phyloP scores from a whole-genome alignment of 2,113 vertebrate genomes.

The Gopherus flavomarginatus region DNA sequence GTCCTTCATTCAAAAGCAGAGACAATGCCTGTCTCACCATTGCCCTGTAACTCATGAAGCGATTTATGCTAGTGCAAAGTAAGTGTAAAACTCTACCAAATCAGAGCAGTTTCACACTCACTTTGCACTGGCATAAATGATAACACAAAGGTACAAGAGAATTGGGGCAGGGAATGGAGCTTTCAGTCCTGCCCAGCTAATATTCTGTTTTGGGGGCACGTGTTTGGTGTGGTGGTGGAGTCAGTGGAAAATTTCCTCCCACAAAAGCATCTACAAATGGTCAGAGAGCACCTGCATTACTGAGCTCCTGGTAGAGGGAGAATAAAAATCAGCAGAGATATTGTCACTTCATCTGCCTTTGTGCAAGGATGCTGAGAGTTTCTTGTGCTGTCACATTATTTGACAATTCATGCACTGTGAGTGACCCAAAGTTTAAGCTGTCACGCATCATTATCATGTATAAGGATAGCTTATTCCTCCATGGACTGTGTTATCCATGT shows the following conservation, averaged over 20 bases:
- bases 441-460: neutral
- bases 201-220: neutral
- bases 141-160: neutral
- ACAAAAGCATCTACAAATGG: neutral
- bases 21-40: neutral
- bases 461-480: neutral
- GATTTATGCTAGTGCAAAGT: neutral
- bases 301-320: neutral
- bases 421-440: slow-evolving; percentile 25
- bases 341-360: neutral
- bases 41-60: neutral
- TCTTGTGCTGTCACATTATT: neutral
- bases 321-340: neutral
- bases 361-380: neutral
- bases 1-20: neutral
- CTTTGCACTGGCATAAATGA: neutral
- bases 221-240: neutral
- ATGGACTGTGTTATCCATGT: neutral
- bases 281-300: neutral
- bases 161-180: neutral
- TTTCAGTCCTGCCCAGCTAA: neutral
- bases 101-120: neutral
- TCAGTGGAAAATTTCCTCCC: neutral
- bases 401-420: neutral
- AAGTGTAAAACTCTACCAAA: neutral